Conservation (phyloP, 2,113 vertebrate genomes). For the Pontoporia blainvillei region DNA sequence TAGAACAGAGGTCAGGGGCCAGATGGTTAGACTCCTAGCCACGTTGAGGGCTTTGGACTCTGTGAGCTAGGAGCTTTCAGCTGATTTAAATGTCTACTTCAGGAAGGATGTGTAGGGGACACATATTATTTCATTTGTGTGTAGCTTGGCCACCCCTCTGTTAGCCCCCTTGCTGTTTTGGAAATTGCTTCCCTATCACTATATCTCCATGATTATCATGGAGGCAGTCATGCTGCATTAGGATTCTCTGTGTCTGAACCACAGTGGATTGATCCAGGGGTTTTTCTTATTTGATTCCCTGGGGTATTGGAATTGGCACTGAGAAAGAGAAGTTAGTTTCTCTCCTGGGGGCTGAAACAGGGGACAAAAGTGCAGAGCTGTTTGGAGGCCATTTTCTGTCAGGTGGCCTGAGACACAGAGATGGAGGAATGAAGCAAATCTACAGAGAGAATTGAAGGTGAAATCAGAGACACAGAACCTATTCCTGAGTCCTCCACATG, state of each 20-base stretch:
- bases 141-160: background rate
- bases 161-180: background rate
- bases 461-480: background rate
- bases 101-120: background rate
- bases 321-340: background rate
- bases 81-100: background rate
- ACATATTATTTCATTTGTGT: background rate
- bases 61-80: background rate
- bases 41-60: background rate
- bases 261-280: background rate
- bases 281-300: background rate
- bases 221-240: background rate
- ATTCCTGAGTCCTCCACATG: background rate
- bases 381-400: background rate
- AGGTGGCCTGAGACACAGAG: too few relatives aligned
- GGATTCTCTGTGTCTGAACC: background rate
- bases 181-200: background rate
- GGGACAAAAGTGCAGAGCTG: background rate
- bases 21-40: rapidly evolving
- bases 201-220: background rate
- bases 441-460: background rate
- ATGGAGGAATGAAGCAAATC: background rate
- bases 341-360: background rate
- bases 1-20: background rate
- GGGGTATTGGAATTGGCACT: background rate